A percentile compares a stretch with the other conserved stretches of the same genome.
These are phyloP conservation scores for Clangula hyemalis DNA, from an alignment of 2,797 vertebrate species.

Conservation along the genomic window DNA sequence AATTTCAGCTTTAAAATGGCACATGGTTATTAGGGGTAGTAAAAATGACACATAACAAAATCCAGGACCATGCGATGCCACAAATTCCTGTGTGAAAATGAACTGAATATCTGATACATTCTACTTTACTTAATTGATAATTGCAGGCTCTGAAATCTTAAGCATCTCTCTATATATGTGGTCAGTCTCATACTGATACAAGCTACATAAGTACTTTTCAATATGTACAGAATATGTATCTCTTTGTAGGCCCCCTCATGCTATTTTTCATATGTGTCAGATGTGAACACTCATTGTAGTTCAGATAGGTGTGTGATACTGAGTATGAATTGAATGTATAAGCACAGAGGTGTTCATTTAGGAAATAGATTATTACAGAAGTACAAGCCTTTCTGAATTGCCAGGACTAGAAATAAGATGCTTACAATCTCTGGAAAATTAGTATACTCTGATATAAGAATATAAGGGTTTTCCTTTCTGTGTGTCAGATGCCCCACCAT, in stretches of 20 bases:
- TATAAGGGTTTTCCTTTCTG: neutral
- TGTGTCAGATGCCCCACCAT: neutral
- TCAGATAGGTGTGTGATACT: neutral
- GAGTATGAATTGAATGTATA: neutral
- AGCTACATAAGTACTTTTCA: neutral
- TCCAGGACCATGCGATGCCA: neutral
- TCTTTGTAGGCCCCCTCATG: neutral
- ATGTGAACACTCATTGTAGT: neutral
- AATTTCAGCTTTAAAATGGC: neutral
- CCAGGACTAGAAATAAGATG: neutral
- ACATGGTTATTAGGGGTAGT: neutral
- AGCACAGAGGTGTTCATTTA: neutral
- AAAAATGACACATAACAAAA: neutral
- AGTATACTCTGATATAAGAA: neutral
- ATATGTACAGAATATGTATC: neutral
- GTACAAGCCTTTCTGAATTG: neutral
- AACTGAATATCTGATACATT: neutral
- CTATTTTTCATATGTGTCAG: accelerated
- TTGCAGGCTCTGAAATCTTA: neutral
- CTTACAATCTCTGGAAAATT: neutral
- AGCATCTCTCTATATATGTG: neutral
- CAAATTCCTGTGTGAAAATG: neutral
- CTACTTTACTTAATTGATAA: neutral
- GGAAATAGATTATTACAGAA: neutral
- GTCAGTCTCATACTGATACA: accelerated